Base-by-base conservation (phyloP, 2,113 vertebrate genomes). In the Bubo blakistoni region DNA sequence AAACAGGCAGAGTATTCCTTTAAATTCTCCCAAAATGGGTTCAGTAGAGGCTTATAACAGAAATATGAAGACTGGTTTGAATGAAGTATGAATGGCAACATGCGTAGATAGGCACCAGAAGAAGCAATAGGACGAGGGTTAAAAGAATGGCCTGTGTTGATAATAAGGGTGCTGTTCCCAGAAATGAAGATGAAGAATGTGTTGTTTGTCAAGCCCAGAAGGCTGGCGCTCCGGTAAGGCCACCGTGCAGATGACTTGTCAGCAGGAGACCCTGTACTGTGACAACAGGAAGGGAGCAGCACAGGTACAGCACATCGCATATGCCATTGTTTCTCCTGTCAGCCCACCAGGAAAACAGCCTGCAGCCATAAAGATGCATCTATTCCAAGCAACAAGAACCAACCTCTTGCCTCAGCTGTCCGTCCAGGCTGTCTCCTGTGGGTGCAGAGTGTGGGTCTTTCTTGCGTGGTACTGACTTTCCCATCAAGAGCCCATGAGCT, bases 91-190 rank as follows among this genome's bases (percentile, higher is more conserved):
- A 52, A 14, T 44, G 40, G 44, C 44, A n/a, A 25, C 1, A 26
- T 15, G 14, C 0, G 4, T 24, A 46, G 61, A 10, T 3, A 38
- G 78, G 57, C 67, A 85, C 70, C 66, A 81, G 89, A 26, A 73
- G 25, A 26, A 71, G 44, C 2, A 0, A 8, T 10, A 38, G 70
- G 26, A 29, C 0, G 0, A 36, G 82, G 16, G 62, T 44, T 51
- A 6, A 9, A 40, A n/a, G 78, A n/a, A 9, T 3, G 54, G 47
- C 38, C 65, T 54, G 16, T 67, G 12, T 8, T 13, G 38, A 40
- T 30, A 38, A 30, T 10, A 38, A 46, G 44, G 38, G 52, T 0
- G 1, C 73, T 44, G 16, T 26, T 79, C 44, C 70, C 84, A 29
- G n/a, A 51, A 15, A 1, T 12, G 13, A 57, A 46, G 44, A 10